Conservation (phyloP, 2,113 vertebrate genomes). For the Sterna hirundo region DNA sequence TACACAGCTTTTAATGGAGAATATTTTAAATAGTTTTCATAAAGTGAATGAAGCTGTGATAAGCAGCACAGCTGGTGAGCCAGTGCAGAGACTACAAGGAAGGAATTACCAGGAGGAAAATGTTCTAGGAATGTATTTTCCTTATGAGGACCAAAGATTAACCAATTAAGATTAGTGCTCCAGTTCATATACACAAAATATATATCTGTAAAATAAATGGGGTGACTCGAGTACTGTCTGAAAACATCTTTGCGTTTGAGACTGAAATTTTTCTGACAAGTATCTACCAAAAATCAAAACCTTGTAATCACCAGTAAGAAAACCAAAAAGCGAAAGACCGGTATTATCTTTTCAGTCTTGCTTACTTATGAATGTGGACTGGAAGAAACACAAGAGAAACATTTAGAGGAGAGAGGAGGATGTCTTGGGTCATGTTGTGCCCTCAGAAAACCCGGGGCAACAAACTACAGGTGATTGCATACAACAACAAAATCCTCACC, state of each 20-base stretch:
- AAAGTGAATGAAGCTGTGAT: constrained; percentile 1
- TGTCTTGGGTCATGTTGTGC: background rate
- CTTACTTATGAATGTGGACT: background rate
- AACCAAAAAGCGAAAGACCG: background rate
- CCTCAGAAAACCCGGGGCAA: background rate
- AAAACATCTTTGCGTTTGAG: background rate
- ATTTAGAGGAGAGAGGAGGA: background rate
- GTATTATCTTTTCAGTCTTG: background rate
- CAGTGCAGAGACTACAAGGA: background rate
- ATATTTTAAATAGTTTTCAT: constrained; percentile 14
- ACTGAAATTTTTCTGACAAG: background rate
- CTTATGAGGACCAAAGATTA: background rate
- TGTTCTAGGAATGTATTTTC: background rate
- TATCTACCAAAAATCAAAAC: background rate
- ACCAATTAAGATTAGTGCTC: background rate
- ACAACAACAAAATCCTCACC: background rate
- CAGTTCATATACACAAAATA: background rate
- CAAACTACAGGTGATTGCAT: background rate
- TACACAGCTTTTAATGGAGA: background rate
- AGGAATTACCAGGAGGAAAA: background rate
- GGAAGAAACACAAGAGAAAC: background rate
- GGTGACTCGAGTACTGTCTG: background rate
- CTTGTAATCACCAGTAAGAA: background rate
- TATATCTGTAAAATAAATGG: background rate
- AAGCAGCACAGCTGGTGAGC: background rate